These are phyloP conservation scores for Drosophila fulvimacula DNA, from an alignment of 2,888 invertebrate species.

Conservation along the genomic window DNA sequence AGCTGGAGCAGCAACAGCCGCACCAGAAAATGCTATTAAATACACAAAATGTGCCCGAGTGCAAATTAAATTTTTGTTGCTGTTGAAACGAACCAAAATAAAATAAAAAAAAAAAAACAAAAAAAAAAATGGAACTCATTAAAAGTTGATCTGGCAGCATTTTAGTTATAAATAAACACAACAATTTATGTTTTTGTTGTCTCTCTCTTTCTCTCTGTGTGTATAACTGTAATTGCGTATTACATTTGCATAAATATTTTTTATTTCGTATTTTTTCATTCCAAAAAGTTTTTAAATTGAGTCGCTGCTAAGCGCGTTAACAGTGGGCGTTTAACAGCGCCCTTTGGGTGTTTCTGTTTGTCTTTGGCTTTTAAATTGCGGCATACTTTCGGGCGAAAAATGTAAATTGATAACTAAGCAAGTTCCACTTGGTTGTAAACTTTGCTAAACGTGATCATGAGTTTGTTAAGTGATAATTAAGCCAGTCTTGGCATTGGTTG, in stretches of 20 bases:
- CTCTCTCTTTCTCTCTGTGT: background rate
- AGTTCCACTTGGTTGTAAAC: background rate
- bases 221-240: constrained; percentile 43
- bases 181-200: constrained; percentile 58
- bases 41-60: constrained; percentile 54
- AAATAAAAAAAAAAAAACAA: too few relatives aligned
- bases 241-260: constrained; percentile 53
- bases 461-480: background rate
- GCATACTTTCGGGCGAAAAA: constrained; percentile 37
- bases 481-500: background rate
- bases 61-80: constrained; percentile 66
- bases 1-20: constrained; percentile 1
- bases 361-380: constrained; percentile 2
- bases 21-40: constrained; percentile 42
- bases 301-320: constrained; percentile 28
- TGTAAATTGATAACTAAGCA: constrained; percentile 11
- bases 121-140: constrained; percentile 57
- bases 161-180: constrained; percentile 56
- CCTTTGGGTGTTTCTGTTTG: background rate
- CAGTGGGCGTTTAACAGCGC: constrained; percentile 10
- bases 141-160: constrained; percentile 64
- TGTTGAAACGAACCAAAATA: constrained; percentile 34
- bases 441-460: background rate
- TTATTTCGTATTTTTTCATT: constrained; percentile 29
- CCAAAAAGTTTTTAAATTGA: constrained; percentile 17